Percentiles rank a stretch among this genome's conserved stretches.
Evolutionary conservation across 1,140 invertebrate genomes (phyloP).

Genomic region (Daktulosphaira vitifoliae): DNA sequence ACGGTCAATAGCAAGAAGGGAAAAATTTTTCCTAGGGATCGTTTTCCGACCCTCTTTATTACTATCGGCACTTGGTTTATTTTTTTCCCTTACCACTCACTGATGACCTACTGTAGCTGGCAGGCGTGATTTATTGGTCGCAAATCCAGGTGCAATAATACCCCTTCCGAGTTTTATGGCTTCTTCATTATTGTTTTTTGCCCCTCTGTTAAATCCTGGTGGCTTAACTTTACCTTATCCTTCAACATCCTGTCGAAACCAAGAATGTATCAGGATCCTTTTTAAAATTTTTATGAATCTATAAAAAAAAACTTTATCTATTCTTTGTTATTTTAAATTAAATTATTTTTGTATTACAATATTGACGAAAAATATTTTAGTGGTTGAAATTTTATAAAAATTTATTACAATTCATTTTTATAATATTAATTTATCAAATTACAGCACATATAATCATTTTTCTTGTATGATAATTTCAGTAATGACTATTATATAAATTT

Average conservation of each 20-base stretch:
- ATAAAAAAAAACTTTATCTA: no score
- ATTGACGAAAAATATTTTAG: no score
- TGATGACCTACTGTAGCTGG: neutral
- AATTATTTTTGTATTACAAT: no score
- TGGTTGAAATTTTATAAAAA: no score
- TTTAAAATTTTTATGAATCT: no score
- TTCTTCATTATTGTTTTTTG: conserved; percentile 28
- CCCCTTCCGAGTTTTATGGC: conserved; percentile 19
- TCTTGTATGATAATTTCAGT: no score
- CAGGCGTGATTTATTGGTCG: conserved; percentile 21
- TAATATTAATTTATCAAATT: no score
- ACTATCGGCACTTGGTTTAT: conserved; percentile 29
- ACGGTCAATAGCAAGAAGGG: neutral
- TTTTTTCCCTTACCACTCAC: neutral
- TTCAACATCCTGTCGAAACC: neutral
- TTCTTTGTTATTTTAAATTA: no score
- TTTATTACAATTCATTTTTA: no score
- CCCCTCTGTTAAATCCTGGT: conserved; percentile 1
- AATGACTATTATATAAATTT: no score
- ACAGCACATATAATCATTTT: no score
- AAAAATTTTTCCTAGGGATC: neutral
- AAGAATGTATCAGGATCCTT: neutral
- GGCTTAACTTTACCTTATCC: conserved; percentile 10
- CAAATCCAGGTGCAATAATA: conserved; percentile 30
- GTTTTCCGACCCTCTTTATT: conserved; percentile 30